A percentile compares a stretch with the other conserved stretches of the same genome.
phyloP scores from a whole-genome alignment of 2,888 invertebrate genomes.

The Cybosia mesomella region DNA sequence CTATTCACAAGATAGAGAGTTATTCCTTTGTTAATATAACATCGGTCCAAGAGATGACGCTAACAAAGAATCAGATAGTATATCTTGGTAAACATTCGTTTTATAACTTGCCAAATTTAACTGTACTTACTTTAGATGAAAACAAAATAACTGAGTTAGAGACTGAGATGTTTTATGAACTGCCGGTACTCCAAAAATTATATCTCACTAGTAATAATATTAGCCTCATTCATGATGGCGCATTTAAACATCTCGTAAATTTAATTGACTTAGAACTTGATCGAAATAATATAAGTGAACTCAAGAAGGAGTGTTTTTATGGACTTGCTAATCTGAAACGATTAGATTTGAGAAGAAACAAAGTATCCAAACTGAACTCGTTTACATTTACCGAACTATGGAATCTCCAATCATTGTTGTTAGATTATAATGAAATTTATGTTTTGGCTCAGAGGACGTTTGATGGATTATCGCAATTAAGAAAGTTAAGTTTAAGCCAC shows the following conservation, averaged over 20 bases:
- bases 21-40: slow-evolving; percentile 92
- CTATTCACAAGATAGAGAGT: slow-evolving; percentile 89
- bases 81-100: slow-evolving; percentile 90
- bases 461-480: slow-evolving; percentile 91
- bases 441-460: slow-evolving; percentile 92
- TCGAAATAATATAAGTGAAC: slow-evolving; percentile 90
- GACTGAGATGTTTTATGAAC: slow-evolving; percentile 91
- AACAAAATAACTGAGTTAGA: slow-evolving; percentile 92
- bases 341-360: slow-evolving; percentile 91
- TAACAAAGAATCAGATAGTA: slow-evolving; percentile 90
- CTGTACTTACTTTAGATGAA: slow-evolving; percentile 90
- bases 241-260: slow-evolving; percentile 91
- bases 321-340: slow-evolving; percentile 91
- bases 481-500: slow-evolving; percentile 90
- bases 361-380: slow-evolving; percentile 91
- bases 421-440: slow-evolving; percentile 91
- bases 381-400: slow-evolving; percentile 93
- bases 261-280: slow-evolving; percentile 93
- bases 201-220: slow-evolving; percentile 95
- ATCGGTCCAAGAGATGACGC: slow-evolving; percentile 89
- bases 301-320: slow-evolving; percentile 92
- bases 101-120: slow-evolving; percentile 90
- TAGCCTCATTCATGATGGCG: slow-evolving; percentile 93
- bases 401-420: slow-evolving; percentile 89
- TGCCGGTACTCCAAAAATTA: slow-evolving; percentile 91